Evolutionary conservation across 2,888 invertebrate species (phyloP).

Genomic region (Cheiracanthium punctorium): DNA sequence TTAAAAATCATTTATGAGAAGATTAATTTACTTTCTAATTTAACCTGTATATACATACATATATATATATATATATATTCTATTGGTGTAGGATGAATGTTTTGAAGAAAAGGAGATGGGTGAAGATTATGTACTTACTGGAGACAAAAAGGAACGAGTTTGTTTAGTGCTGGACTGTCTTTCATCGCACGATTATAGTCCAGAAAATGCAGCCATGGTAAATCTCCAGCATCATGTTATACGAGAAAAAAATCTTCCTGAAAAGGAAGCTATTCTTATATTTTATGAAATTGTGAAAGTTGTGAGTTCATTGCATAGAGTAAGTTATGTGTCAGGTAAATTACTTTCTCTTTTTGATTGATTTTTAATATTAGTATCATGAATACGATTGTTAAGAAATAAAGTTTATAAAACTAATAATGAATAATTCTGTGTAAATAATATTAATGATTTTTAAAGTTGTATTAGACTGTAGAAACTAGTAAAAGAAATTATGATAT

Average conservation of each 20-base stretch:
- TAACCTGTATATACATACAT: no score
- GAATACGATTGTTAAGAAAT: no score
- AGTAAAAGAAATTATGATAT: no score
- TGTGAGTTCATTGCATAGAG: conserved; percentile 85
- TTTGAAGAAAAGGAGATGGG: conserved; percentile 81
- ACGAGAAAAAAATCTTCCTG: conserved; percentile 84
- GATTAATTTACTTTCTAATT: no score
- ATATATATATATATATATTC: no score
- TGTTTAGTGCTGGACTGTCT: conserved; percentile 86
- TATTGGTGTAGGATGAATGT: conserved; percentile 81
- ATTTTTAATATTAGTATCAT: no score
- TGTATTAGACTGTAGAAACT: no score
- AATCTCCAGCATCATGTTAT: conserved; percentile 87
- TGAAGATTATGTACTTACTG: conserved; percentile 76
- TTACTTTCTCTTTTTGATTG: no score
- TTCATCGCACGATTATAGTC: conserved; percentile 82
- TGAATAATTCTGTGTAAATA: no score
- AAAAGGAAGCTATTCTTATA: conserved; percentile 84
- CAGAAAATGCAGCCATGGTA: conserved; percentile 78
- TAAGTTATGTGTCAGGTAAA: conserved; percentile 75
- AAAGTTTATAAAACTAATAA: no score
- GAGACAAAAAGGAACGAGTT: conserved; percentile 78
- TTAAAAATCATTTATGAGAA: no score
- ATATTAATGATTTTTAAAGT: no score
- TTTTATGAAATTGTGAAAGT: conserved; percentile 85